Conservation (phyloP, 2,113 vertebrate species). For the Pao palembangensis region DNA sequence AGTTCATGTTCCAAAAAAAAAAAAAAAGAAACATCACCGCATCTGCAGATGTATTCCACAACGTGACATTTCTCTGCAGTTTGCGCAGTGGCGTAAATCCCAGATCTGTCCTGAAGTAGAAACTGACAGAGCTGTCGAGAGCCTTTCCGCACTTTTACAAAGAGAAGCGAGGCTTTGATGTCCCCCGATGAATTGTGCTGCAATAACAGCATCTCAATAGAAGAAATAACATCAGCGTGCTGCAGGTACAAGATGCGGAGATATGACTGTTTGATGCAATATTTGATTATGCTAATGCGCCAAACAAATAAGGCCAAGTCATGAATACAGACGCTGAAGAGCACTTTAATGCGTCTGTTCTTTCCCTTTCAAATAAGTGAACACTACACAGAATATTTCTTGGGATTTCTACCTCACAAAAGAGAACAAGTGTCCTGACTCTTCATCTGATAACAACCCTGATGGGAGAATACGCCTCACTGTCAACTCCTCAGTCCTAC, state of each 20-base stretch:
- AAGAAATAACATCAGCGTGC: slow-evolving; percentile 49
- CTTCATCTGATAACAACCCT: slow-evolving; percentile 15
- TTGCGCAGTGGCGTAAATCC: slow-evolving; percentile 45
- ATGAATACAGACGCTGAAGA: slow-evolving; percentile 34
- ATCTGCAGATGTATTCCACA: slow-evolving; percentile 47
- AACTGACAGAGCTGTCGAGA: slow-evolving; percentile 51
- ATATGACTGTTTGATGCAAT: slow-evolving; percentile 35
- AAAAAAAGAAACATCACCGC: neutral
- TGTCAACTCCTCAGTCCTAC: too few species aligned
- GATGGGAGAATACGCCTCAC: slow-evolving; percentile 3
- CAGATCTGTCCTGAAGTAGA: slow-evolving; percentile 45
- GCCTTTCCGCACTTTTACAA: slow-evolving; percentile 55
- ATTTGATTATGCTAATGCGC: slow-evolving; percentile 56
- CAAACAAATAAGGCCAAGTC: slow-evolving; percentile 27
- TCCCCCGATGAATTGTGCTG: slow-evolving; percentile 42
- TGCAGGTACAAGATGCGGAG: slow-evolving; percentile 46
- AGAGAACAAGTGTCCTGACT: slow-evolving; percentile 8
- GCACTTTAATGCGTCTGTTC: slow-evolving; percentile 28
- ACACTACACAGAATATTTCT: slow-evolving; percentile 8
- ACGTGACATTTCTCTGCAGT: slow-evolving; percentile 43
- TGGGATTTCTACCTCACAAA: slow-evolving; percentile 15
- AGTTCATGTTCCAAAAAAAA: slow-evolving; percentile 28
- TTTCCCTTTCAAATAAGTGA: slow-evolving; percentile 13
- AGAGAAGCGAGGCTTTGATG: slow-evolving; percentile 55
- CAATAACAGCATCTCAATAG: slow-evolving; percentile 44